Conservation (phyloP, 2,113 vertebrate species). For the Tympanuchus pallidicinctus region DNA sequence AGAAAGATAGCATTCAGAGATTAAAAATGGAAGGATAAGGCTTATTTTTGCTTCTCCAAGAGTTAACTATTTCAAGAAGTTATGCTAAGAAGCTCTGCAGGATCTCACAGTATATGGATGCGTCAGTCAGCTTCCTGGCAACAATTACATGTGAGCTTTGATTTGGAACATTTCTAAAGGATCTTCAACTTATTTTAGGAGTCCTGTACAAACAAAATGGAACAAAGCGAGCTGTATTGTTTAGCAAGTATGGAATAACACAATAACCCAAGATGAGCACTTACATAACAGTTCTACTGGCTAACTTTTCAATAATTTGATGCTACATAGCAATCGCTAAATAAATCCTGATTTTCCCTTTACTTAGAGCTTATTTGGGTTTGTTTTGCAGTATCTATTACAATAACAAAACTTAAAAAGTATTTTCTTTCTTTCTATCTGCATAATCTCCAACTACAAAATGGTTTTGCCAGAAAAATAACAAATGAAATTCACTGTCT, state of each 20-base stretch:
- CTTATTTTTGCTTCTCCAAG: background rate
- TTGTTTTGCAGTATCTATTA: background rate
- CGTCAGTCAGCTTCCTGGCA: background rate
- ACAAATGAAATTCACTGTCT: background rate
- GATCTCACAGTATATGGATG: background rate
- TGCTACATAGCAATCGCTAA: background rate
- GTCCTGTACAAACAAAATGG: background rate
- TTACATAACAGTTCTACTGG: background rate
- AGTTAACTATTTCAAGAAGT: constrained; percentile 9
- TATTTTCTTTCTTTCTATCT: background rate
- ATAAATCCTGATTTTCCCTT: background rate
- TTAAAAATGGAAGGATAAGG: background rate
- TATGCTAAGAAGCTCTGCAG: background rate
- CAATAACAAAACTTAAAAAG: background rate
- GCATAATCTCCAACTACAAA: background rate
- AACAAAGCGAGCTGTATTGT: background rate
- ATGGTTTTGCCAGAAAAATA: background rate
- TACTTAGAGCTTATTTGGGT: background rate
- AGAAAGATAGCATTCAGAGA: background rate
- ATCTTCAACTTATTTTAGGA: background rate
- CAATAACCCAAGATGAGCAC: background rate
- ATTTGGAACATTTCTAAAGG: background rate
- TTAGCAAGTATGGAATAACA: background rate
- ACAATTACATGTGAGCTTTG: background rate
- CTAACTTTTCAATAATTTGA: background rate